phyloP scores from a whole-genome alignment of 2,888 invertebrate species.

The Fragum sueziense region DNA sequence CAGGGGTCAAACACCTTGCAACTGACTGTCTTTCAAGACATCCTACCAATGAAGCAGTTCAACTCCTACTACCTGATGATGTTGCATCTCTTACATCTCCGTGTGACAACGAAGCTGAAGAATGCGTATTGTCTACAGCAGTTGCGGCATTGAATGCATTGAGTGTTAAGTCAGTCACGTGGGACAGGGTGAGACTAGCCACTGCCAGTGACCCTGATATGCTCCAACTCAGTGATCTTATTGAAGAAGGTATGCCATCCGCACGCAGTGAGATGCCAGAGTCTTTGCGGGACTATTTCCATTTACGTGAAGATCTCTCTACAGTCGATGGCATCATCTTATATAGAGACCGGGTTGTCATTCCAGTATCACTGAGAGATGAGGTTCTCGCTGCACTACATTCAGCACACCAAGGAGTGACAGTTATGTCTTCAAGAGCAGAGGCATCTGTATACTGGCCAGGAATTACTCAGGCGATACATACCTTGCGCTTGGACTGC shows the following conservation, averaged over 20 bases:
- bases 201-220: too few species aligned
- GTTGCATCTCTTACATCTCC: background rate
- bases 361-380: conserved; percentile 48
- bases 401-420: conserved; percentile 67
- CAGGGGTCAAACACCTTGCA: conserved; percentile 37
- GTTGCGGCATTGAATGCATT: conserved; percentile 12
- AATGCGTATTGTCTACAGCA: conserved; percentile 1
- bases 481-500: conserved; percentile 68
- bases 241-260: conserved; percentile 39
- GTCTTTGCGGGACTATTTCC: too few species aligned
- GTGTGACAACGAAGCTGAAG: background rate
- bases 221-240: conserved; percentile 26
- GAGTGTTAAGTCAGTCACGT: conserved; percentile 49
- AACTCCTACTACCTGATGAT: conserved; percentile 28
- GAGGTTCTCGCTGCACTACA: conserved; percentile 57
- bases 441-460: conserved; percentile 68
- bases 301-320: too few species aligned
- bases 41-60: conserved; percentile 22
- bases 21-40: conserved; percentile 24
- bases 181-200: conserved; percentile 61
- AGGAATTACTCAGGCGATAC: conserved; percentile 61
- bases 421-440: conserved; percentile 62
- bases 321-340: too few species aligned
- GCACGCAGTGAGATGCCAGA: conserved; percentile 28
- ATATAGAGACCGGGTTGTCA: too few species aligned